Base-by-base conservation (phyloP, 2,797 vertebrate genomes). In the Epinephelus awoara region DNA sequence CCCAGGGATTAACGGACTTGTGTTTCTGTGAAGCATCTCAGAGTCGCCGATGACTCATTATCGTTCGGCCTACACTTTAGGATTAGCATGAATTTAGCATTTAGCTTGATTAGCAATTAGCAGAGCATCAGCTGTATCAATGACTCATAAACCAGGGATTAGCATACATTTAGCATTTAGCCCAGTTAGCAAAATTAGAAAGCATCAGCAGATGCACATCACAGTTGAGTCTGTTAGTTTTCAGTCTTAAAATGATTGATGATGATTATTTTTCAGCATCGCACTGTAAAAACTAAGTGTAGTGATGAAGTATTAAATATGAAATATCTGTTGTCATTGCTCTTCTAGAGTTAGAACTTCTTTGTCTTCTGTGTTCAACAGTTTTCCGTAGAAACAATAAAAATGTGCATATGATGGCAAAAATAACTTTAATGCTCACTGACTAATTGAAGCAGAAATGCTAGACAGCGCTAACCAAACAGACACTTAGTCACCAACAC, bases 121-220 rank as follows among this genome's bases (percentile, higher is more conserved):
- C 56, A 50, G 49, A 67, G 59, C n/a, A 69, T 88, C 63, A 72
- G 44, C 27, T 57, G 38, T 34, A 62, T 65, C 51, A 46, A 12
- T 88, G 85, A 88, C 86, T 91, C 84, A 91, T 88, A 82, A 79
- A 86, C 65, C 62, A 23, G 47, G 61, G 77, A 89, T 91, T 88
- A 87, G 46, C 56, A 47, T 65, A 3, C n/a, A 59, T 56, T 82
- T 74, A 49, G 67, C 46, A 46, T 77, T 85, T 75, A 79, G 75
- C 69, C 44, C 29, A 56, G 73, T 80, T 83, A 54, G 68, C 76
- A 84, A 56, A 79, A 76, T 57, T 55, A 11, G 27, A 62, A 61
- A 61, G 18, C 21, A 68, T 75, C 42, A 77, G 23, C 23, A 50
- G 7, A 46, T 52, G 38, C 54, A 46, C 56, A 18, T 17, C 21